Evolutionary conservation across 2,888 invertebrate genomes (phyloP).

Genomic region (Chymomyza procnemis): DNA sequence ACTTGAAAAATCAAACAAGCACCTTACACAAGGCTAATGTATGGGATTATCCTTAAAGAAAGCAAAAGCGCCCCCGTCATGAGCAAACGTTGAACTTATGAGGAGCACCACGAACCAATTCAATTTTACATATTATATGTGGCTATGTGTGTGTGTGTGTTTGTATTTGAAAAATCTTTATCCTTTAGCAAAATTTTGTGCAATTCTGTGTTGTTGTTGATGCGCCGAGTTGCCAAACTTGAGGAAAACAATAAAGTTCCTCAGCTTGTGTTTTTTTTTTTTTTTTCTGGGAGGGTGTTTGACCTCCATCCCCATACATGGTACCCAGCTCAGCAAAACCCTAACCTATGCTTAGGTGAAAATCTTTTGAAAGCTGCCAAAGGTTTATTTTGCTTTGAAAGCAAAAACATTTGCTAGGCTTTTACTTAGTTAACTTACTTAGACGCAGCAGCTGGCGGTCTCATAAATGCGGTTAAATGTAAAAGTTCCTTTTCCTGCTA

Average conservation of each 20-base stretch:
- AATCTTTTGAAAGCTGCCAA: conserved; percentile 69
- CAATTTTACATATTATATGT: conserved; percentile 60
- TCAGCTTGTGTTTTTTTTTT: conserved; percentile 68
- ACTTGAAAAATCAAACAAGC: conserved; percentile 53
- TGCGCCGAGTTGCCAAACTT: conserved; percentile 45
- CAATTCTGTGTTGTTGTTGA: conserved; percentile 24
- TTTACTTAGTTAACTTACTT: conserved; percentile 10
- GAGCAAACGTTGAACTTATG: conserved; percentile 20
- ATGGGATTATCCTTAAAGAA: conserved; percentile 67
- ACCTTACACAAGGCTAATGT: conserved; percentile 67
- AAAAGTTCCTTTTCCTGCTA: conserved; percentile 55
- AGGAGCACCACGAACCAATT: conserved; percentile 45
- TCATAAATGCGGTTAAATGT: conserved; percentile 73
- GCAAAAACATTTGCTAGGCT: conserved; percentile 32
- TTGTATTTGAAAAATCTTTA: conserved; percentile 25
- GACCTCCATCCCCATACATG: neutral
- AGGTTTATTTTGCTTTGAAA: conserved; percentile 46
- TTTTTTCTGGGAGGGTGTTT: too few species aligned
- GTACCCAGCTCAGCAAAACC: neutral
- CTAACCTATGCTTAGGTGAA: conserved; percentile 47
- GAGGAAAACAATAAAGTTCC: conserved; percentile 66
- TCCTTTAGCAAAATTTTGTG: conserved; percentile 39
- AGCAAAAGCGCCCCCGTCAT: conserved; percentile 39
- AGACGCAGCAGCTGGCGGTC: conserved; percentile 45
- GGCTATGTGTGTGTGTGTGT: conserved; percentile 2